phyloP scores from a whole-genome alignment of 2,888 invertebrate genomes.

The Helleia helle region DNA sequence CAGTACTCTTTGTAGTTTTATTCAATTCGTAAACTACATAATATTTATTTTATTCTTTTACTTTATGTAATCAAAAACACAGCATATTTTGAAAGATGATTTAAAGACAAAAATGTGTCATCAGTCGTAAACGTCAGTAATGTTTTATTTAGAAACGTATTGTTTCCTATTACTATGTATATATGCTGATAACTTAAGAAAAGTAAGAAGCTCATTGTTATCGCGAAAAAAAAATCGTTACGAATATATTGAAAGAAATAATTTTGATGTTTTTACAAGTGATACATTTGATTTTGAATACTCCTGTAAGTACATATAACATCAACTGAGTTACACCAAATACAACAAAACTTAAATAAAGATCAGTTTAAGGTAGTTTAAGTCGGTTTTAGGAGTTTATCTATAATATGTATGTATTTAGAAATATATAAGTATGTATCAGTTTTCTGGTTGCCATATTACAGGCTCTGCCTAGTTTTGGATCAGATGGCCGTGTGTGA shows the following conservation, averaged over 20 bases:
- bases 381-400: too few relatives aligned
- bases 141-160: neutral
- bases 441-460: too few relatives aligned
- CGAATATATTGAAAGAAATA: slow-evolving; percentile 19
- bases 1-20: slow-evolving; percentile 50
- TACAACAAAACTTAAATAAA: too few relatives aligned
- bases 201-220: slow-evolving; percentile 16
- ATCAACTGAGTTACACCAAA: too few relatives aligned
- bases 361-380: too few relatives aligned
- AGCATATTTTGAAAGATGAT: too few relatives aligned
- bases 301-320: slow-evolving; percentile 7
- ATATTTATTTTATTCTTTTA: neutral
- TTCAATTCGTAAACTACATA: neutral
- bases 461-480: too few relatives aligned
- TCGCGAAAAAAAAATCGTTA: slow-evolving; percentile 22
- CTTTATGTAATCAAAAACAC: neutral
- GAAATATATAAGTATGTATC: too few relatives aligned
- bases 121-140: neutral
- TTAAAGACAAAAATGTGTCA: too few relatives aligned
- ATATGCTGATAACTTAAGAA: neutral
- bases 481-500: too few relatives aligned
- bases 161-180: neutral
- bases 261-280: slow-evolving; percentile 12
- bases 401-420: too few relatives aligned
- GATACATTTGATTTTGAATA: slow-evolving; percentile 21